Evolutionary conservation across 35 echinoderm and acorn worm genomes (phyloP).

Genomic region (Anneissia japonica): DNA sequence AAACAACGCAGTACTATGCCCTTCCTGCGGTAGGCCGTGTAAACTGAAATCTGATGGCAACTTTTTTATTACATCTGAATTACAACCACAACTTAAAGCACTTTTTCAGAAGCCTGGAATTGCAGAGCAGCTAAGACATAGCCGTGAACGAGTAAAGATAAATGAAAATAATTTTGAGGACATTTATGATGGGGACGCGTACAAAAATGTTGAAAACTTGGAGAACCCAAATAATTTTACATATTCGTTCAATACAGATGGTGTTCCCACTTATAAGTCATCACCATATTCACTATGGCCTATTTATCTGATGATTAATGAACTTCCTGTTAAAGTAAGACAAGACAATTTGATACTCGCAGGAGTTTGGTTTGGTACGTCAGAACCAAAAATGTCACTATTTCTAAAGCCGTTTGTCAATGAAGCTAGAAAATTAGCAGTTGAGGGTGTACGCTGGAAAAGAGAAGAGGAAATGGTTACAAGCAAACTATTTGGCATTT

Average conservation of each 20-base stretch:
- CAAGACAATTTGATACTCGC: constrained; percentile 25
- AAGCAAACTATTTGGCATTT: constrained; percentile 25
- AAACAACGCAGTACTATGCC: too few relatives aligned
- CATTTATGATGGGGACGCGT: not conserved
- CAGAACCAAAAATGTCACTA: constrained; percentile 41
- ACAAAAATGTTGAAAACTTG: constrained; percentile 24
- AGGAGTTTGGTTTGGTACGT: constrained; percentile 63
- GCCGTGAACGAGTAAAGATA: not conserved
- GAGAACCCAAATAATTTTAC: constrained; percentile 50
- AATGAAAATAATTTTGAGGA: not conserved
- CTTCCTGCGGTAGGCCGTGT: too few relatives aligned
- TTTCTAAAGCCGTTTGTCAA: constrained; percentile 47
- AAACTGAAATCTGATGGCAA: too few relatives aligned
- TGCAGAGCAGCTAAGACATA: not conserved
- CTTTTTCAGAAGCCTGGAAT: not conserved
- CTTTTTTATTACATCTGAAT: not conserved
- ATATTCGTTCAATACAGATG: constrained; percentile 55
- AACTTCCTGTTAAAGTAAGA: not conserved
- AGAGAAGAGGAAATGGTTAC: not conserved
- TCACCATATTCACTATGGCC: constrained; percentile 49
- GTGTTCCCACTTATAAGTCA: constrained; percentile 33
- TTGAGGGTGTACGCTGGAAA: constrained; percentile 30
- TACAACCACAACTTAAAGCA: not conserved
- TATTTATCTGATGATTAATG: not conserved
- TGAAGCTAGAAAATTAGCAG: constrained; percentile 32